These are phyloP conservation scores for Sebastes variabilis DNA, from an alignment of 2,797 vertebrate genomes.

Conservation along the genomic window DNA sequence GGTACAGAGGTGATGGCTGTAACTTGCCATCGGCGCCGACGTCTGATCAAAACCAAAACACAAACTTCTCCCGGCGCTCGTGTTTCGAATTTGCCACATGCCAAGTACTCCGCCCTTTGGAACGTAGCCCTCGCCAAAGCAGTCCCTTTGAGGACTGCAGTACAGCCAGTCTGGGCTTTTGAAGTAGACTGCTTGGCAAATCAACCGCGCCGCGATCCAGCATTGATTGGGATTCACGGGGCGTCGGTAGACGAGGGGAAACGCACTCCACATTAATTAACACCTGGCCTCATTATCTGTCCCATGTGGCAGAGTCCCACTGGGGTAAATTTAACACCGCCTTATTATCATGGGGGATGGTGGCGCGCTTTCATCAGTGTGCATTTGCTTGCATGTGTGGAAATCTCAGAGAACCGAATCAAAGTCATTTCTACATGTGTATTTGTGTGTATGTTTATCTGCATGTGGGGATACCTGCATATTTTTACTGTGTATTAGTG, in stretches of 20 bases:
- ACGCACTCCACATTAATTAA: conserved; percentile 78
- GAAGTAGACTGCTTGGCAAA: conserved; percentile 74
- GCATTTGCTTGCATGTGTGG: conserved; percentile 1
- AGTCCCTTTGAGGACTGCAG: conserved; percentile 69
- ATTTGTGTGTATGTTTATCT: conserved; percentile 8
- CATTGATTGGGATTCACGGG: conserved; percentile 74
- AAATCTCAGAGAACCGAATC: conserved; percentile 6
- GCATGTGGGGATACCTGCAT: not conserved
- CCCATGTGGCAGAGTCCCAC: conserved; percentile 73
- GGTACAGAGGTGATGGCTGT: conserved; percentile 38
- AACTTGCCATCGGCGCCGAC: conserved; percentile 33
- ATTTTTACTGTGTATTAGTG: not conserved
- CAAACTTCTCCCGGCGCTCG: conserved; percentile 50
- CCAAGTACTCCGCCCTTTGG: conserved; percentile 66
- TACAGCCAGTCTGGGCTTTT: conserved; percentile 73
- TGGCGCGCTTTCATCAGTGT: conserved; percentile 14
- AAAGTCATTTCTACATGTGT: not conserved
- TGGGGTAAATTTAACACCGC: conserved; percentile 73
- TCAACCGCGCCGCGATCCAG: conserved; percentile 50
- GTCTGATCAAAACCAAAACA: conserved; percentile 64
- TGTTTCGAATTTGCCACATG: conserved; percentile 64
- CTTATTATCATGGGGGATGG: conserved; percentile 56
- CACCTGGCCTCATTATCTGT: conserved; percentile 82
- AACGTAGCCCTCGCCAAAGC: conserved; percentile 62
- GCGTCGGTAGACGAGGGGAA: conserved; percentile 62